phyloP scores from a whole-genome alignment of 2,797 vertebrate species.

The Corythornis leucogaster region DNA sequence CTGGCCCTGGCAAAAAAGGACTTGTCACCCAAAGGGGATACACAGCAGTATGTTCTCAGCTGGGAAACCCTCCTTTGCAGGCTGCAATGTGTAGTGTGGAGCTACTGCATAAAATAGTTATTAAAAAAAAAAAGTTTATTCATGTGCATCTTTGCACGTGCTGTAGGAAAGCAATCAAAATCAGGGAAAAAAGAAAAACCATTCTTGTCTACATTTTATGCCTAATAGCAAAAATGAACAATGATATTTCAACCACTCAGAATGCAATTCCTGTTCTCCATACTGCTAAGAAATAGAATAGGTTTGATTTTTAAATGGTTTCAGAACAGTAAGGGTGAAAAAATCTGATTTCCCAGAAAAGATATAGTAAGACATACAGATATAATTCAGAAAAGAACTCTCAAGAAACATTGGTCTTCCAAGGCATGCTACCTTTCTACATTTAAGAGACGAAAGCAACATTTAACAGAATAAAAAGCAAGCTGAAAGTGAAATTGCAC shows the following conservation, averaged over 20 bases:
- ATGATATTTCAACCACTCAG: background rate
- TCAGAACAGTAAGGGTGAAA: background rate
- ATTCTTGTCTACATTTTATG: background rate
- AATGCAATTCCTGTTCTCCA: background rate
- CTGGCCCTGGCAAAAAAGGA: background rate
- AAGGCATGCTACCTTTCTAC: background rate
- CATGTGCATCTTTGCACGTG: background rate
- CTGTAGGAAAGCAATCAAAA: background rate
- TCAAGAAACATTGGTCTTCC: slow-evolving; percentile 8
- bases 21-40: background rate
- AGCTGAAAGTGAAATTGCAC: slow-evolving; percentile 16
- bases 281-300: background rate
- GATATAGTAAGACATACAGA: background rate
- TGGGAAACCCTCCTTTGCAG: background rate
- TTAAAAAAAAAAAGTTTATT: background rate
- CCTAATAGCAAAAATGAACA: background rate
- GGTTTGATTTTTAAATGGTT: slow-evolving; percentile 1
- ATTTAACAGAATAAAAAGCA: slow-evolving; percentile 1
- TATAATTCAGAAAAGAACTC: background rate
- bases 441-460: background rate
- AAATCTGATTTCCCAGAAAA: background rate
- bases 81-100: rapidly evolving
- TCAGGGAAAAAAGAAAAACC: background rate
- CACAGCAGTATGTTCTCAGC: background rate
- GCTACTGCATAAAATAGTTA: background rate